These are phyloP conservation scores for Vulpes ferrilata DNA, from an alignment of 2,113 vertebrate genomes.

Conservation along the genomic window DNA sequence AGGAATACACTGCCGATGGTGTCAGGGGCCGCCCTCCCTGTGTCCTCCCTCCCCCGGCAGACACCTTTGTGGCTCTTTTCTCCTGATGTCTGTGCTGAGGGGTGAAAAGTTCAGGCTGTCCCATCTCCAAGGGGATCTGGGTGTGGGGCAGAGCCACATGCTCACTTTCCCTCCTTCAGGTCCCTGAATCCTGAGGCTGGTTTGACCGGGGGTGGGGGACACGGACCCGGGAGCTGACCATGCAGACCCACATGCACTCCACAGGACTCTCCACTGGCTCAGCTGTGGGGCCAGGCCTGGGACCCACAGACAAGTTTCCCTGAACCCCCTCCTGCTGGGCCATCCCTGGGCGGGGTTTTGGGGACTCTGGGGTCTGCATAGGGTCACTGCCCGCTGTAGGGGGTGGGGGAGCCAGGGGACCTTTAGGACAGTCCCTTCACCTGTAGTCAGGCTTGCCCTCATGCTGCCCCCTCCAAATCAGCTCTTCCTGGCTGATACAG, in stretches of 20 bases:
- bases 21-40: constrained; percentile 69
- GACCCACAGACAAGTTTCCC: constrained; percentile 50
- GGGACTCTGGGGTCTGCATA: background rate
- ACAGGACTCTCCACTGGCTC: background rate
- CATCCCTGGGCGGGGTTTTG: background rate
- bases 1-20: constrained; percentile 84
- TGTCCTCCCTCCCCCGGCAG: constrained; percentile 61
- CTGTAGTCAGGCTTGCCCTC: background rate
- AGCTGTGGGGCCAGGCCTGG: background rate
- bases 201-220: background rate
- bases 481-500: background rate
- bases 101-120: constrained; percentile 91
- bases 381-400: background rate
- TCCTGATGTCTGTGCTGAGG: constrained; percentile 77
- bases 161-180: constrained; percentile 5
- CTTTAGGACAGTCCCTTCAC: background rate
- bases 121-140: constrained; percentile 78
- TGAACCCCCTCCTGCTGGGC: rapidly evolving
- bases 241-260: background rate
- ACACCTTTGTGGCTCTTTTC: constrained; percentile 84
- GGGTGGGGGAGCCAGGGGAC: no score
- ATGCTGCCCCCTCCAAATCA: background rate
- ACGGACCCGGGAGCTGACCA: background rate
- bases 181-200: background rate
- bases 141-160: constrained; percentile 68